Conservation (phyloP, 2,113 vertebrate genomes). For the Nyctereutes procyonoides region DNA sequence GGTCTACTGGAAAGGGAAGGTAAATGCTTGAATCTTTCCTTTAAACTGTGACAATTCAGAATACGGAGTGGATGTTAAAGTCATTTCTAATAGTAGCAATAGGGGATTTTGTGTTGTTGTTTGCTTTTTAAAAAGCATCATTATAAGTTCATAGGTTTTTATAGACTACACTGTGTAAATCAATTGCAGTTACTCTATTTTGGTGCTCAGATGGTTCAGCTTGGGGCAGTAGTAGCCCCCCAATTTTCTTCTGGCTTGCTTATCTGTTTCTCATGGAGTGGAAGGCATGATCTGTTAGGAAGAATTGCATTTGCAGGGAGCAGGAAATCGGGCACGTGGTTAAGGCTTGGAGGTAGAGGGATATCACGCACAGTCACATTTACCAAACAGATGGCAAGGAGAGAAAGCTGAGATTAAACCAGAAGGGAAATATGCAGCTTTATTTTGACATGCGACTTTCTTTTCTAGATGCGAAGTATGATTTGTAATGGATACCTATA, state of each 20-base stretch:
- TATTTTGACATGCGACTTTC: constrained; percentile 73
- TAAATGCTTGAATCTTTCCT: background rate
- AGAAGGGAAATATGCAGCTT: constrained; percentile 73
- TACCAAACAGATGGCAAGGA: constrained; percentile 77
- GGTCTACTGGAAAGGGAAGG: background rate
- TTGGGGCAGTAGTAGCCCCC: background rate
- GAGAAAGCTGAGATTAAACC: constrained; percentile 63
- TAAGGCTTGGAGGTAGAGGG: constrained; percentile 56
- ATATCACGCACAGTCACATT: constrained; percentile 63
- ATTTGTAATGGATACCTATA: constrained; percentile 69
- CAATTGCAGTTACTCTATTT: background rate
- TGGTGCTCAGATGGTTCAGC: background rate
- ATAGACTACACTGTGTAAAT: constrained; percentile 27
- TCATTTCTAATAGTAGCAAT: background rate
- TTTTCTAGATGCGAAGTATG: constrained; percentile 59
- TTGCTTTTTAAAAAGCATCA: background rate
- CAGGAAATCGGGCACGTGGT: background rate
- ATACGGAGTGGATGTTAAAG: background rate
- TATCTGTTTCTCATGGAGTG: background rate
- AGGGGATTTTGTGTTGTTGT: background rate
- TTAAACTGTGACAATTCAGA: constrained; percentile 21
- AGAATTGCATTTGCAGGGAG: background rate
- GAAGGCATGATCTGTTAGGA: background rate
- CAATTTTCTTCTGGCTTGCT: background rate
- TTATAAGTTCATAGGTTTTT: background rate